These are phyloP conservation scores for Zygaena filipendulae DNA, from an alignment of 2,888 invertebrate genomes.

Conservation along the genomic window DNA sequence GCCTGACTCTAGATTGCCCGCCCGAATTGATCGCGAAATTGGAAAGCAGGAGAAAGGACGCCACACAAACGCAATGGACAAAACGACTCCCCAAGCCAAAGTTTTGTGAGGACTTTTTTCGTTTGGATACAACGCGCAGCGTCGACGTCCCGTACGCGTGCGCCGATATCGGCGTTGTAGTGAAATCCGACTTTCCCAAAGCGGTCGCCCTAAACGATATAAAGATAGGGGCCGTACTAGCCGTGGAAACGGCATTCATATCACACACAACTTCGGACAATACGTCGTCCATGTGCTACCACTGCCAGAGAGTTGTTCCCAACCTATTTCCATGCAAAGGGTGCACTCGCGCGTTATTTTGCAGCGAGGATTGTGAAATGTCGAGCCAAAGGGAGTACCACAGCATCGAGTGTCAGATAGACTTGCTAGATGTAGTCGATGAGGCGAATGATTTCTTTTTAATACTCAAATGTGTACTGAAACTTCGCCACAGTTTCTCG, in stretches of 20 bases:
- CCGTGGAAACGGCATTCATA: constrained; percentile 20
- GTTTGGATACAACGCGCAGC: constrained; percentile 10
- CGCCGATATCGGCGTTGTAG: constrained; percentile 16
- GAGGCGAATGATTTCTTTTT: constrained; percentile 4
- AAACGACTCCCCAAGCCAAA: too few relatives aligned
- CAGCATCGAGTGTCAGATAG: constrained; percentile 19
- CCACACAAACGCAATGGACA: too few relatives aligned
- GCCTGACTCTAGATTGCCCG: constrained; percentile 21
- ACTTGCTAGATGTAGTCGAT: constrained; percentile 7
- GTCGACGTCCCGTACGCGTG: constrained; percentile 19
- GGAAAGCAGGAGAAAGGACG: constrained; percentile 13
- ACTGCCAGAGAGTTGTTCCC: constrained; percentile 19
- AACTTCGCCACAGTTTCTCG: constrained; percentile 14
- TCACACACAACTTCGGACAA: constrained; percentile 7
- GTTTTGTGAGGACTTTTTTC: constrained; percentile 11
- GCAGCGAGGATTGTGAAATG: constrained; percentile 19
- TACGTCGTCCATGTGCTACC: constrained; percentile 17
- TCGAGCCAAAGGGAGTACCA: constrained; percentile 19
- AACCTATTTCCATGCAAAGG: constrained; percentile 22
- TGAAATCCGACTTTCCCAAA: constrained; percentile 14
- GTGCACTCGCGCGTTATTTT: constrained; percentile 21
- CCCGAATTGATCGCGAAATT: constrained; percentile 18
- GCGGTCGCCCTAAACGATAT: constrained; percentile 21
- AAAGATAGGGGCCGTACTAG: constrained; percentile 22
- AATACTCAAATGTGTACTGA: constrained; percentile 19